Evolutionary conservation across 2,113 vertebrate species (phyloP).

Genomic region (Nothoprocta perdicaria): DNA sequence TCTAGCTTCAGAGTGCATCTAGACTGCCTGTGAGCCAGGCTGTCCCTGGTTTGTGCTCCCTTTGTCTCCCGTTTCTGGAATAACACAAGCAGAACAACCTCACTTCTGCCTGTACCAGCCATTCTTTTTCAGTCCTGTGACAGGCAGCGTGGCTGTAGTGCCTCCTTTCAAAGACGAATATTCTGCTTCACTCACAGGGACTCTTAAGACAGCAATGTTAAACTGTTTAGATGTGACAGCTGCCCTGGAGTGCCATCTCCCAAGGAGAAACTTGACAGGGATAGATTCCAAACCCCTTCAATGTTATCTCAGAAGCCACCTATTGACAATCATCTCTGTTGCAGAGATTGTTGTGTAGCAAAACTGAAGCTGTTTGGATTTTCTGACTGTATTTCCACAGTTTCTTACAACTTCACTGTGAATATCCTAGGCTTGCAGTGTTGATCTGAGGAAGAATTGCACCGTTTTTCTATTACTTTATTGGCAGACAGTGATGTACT

Average conservation of each 20-base stretch:
- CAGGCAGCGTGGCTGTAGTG: background rate
- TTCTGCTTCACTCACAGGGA: fast-evolving
- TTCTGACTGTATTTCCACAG: background rate
- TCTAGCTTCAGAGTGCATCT: background rate
- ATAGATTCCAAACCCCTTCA: slow-evolving; percentile 19
- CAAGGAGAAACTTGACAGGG: background rate
- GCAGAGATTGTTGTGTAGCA: background rate
- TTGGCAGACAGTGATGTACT: background rate
- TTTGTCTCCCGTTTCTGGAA: background rate
- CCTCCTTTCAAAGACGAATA: background rate
- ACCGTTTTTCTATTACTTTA: background rate
- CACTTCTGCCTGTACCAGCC: background rate
- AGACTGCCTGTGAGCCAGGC: background rate
- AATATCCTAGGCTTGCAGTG: background rate
- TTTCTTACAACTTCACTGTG: background rate
- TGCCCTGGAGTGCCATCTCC: background rate
- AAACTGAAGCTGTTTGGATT: background rate
- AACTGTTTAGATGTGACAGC: background rate
- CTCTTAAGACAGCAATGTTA: background rate
- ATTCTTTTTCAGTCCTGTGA: background rate
- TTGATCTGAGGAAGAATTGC: background rate
- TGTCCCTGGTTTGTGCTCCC: background rate
- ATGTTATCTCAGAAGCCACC: background rate
- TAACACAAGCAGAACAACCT: background rate
- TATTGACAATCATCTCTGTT: background rate